phyloP scores from a whole-genome alignment of 1,140 invertebrate species.

The Trinorchestia longiramus region DNA sequence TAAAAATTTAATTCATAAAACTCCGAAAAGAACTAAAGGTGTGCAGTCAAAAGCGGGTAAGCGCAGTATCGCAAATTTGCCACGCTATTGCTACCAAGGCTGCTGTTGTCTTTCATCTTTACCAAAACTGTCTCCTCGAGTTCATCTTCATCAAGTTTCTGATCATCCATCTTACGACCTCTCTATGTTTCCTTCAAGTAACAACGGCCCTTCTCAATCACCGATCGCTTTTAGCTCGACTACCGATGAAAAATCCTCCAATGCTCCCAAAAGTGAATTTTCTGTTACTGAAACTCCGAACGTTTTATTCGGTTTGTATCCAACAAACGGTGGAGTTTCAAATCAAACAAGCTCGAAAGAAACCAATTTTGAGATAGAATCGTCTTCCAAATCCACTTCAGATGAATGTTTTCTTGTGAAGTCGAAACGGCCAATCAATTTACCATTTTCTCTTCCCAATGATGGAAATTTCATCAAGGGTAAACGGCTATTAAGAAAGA shows the following conservation, averaged over 20 bases:
- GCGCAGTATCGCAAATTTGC: constrained; percentile 6
- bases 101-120: constrained; percentile 21
- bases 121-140: constrained; percentile 5
- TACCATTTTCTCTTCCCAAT: constrained; percentile 12
- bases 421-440: constrained; percentile 42
- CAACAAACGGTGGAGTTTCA: not conserved
- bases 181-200: not conserved
- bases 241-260: not conserved
- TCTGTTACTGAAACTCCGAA: not conserved
- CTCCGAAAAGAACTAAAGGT: not conserved
- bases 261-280: not conserved
- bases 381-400: constrained; percentile 40
- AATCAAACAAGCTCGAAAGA: constrained; percentile 17
- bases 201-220: not conserved
- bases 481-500: constrained; percentile 36
- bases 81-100: constrained; percentile 30
- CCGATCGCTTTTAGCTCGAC: not conserved
- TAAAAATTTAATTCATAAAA: not conserved
- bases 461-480: constrained; percentile 45
- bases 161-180: constrained; percentile 9
- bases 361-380: constrained; percentile 22
- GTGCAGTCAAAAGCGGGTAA: not conserved
- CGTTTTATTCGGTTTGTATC: not conserved
- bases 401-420: not conserved
- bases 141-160: constrained; percentile 1